These are phyloP conservation scores for Lepisosteus oculatus DNA, from an alignment of 2,113 vertebrate genomes.

Conservation along the genomic window DNA sequence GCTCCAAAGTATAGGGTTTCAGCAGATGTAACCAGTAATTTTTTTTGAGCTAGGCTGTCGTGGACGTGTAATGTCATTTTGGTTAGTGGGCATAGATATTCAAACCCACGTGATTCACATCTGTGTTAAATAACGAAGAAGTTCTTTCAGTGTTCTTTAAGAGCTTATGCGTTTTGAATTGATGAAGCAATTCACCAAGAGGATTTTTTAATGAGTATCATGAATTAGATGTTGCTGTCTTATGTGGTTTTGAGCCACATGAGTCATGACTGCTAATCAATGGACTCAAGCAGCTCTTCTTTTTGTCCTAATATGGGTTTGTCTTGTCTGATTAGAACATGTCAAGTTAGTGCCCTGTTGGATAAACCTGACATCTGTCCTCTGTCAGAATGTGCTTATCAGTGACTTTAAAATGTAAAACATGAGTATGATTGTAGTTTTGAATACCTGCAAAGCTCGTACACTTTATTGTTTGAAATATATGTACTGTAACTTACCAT, in stretches of 20 bases:
- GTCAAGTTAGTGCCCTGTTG: too few relatives aligned
- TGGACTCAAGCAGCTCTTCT: too few relatives aligned
- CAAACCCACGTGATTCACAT: slow-evolving; percentile 8
- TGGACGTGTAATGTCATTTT: neutral
- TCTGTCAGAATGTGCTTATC: too few relatives aligned
- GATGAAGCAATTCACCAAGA: too few relatives aligned
- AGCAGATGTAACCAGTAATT: slow-evolving; percentile 33
- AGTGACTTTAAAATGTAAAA: too few relatives aligned
- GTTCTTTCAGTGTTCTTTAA: neutral
- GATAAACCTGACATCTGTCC: too few relatives aligned
- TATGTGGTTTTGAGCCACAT: neutral
- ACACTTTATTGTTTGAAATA: too few relatives aligned
- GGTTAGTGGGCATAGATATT: neutral
- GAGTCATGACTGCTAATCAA: neutral
- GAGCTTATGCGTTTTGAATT: neutral
- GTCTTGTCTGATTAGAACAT: too few relatives aligned
- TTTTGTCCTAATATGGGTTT: too few relatives aligned
- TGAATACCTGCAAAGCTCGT: too few relatives aligned
- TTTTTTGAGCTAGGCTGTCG: neutral
- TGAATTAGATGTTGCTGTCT: neutral
- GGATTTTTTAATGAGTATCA: neutral
- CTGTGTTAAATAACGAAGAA: slow-evolving; percentile 1
- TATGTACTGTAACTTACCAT: neutral
- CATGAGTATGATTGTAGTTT: too few relatives aligned
- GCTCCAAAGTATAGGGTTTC: slow-evolving; percentile 21